Percentiles rank a stretch among this genome's conserved stretches.
phyloP scores from a whole-genome alignment of 2,797 vertebrate genomes.

The Cichlasoma orientale region DNA sequence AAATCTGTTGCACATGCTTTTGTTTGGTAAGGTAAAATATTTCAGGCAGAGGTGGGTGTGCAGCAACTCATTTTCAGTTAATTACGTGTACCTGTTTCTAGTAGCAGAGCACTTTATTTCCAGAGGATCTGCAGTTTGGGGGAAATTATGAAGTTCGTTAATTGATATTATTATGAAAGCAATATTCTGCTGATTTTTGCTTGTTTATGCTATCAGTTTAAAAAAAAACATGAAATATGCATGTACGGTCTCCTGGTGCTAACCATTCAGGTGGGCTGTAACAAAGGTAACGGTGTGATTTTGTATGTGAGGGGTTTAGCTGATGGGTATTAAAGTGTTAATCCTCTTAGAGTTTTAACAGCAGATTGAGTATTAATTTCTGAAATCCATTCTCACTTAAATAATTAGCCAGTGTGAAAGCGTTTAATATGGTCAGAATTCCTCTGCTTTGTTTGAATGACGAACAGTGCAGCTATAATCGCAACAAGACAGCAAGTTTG shows the following conservation, averaged over 20 bases:
- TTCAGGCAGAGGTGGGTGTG: neutral
- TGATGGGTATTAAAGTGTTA: neutral
- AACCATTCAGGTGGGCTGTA: neutral
- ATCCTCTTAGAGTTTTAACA: conserved; percentile 20
- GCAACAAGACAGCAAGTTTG: neutral
- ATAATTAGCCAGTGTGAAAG: neutral
- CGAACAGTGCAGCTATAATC: neutral
- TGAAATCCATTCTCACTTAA: neutral
- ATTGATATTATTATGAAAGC: fast-evolving
- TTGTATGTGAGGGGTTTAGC: neutral
- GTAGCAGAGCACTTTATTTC: neutral
- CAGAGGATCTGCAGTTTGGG: neutral
- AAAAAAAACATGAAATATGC: neutral
- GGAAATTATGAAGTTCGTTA: neutral
- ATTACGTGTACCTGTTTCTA: neutral
- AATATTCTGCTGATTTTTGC: neutral
- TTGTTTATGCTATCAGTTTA: neutral
- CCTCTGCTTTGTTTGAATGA: neutral
- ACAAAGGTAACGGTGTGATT: neutral
- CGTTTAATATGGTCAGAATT: neutral
- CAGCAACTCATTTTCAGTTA: neutral
- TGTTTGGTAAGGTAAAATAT: neutral
- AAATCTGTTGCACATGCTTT: neutral
- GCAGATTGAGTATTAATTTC: neutral
- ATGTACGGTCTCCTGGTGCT: neutral